Conservation (phyloP, 30 jellyfish, hydroid and myxozoan genomes). For the Hydractinia symbiolongicarpus region DNA sequence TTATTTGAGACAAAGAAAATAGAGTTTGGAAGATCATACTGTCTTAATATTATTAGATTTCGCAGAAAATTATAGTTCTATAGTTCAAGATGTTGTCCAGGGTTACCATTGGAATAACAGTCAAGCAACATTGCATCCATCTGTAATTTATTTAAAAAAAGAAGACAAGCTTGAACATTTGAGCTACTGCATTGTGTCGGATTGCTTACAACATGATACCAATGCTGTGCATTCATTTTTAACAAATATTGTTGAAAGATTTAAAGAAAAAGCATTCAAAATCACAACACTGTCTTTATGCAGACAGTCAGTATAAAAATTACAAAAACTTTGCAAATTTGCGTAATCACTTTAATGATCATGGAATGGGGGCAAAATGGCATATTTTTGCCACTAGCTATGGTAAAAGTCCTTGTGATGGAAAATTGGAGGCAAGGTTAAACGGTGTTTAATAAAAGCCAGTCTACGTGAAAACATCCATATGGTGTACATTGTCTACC, state of each 20-base stretch:
- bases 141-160: conserved; percentile 34
- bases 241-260: neutral
- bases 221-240: neutral
- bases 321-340: neutral
- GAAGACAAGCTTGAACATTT: neutral
- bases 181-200: conserved; percentile 31
- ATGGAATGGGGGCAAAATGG: conserved; percentile 1
- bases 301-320: neutral
- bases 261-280: neutral
- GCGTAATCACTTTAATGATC: neutral
- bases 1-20: neutral
- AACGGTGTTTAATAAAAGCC: neutral
- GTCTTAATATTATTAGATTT: conserved; percentile 13
- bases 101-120: conserved; percentile 46
- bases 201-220: conserved; percentile 11
- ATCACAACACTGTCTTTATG: neutral
- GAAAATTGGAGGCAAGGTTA: neutral
- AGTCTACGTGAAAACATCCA: neutral
- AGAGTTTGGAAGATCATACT: neutral
- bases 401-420: conserved; percentile 19
- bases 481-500: no score
- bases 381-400: neutral
- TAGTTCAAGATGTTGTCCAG: conserved; percentile 43
- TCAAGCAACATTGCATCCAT: conserved; percentile 52
- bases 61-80: conserved; percentile 44